Percentiles rank a stretch among this genome's conserved stretches.
phyloP scores from a whole-genome alignment of 1,140 invertebrate species.

The Calephelis nemesis region DNA sequence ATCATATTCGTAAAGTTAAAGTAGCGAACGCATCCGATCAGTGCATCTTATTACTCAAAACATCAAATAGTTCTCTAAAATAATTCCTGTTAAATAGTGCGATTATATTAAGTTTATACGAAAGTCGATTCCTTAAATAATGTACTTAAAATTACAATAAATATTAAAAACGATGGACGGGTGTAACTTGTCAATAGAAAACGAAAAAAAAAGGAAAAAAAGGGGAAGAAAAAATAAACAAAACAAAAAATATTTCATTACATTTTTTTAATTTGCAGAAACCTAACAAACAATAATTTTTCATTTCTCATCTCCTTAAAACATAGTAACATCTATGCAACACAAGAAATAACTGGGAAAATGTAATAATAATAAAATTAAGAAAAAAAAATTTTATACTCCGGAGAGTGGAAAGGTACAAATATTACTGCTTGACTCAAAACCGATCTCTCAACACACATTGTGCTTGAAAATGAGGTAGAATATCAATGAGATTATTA shows the following conservation, averaged over 20 bases:
- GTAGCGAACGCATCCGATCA: constrained; percentile 39
- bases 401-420: constrained; percentile 78
- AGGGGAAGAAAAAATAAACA: constrained; percentile 50
- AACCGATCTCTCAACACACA: constrained; percentile 54
- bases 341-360: constrained; percentile 77
- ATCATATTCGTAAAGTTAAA: constrained; percentile 65
- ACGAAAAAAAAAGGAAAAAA: constrained; percentile 46
- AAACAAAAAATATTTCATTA: constrained; percentile 76
- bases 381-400: constrained; percentile 76
- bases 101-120: constrained; percentile 56
- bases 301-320: constrained; percentile 77
- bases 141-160: constrained; percentile 73
- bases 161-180: constrained; percentile 77
- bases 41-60: constrained; percentile 68
- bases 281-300: constrained; percentile 80
- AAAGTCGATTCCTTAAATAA: constrained; percentile 72
- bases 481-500: constrained; percentile 74
- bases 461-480: constrained; percentile 64
- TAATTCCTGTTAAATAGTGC: constrained; percentile 58
- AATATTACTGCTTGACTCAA: constrained; percentile 59
- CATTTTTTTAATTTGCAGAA: constrained; percentile 80
- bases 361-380: constrained; percentile 76
- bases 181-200: constrained; percentile 73
- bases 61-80: constrained; percentile 57
- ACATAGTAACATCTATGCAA: constrained; percentile 81